phyloP scores from a whole-genome alignment of 1,140 invertebrate genomes.

The Helicorthomorpha holstii region DNA sequence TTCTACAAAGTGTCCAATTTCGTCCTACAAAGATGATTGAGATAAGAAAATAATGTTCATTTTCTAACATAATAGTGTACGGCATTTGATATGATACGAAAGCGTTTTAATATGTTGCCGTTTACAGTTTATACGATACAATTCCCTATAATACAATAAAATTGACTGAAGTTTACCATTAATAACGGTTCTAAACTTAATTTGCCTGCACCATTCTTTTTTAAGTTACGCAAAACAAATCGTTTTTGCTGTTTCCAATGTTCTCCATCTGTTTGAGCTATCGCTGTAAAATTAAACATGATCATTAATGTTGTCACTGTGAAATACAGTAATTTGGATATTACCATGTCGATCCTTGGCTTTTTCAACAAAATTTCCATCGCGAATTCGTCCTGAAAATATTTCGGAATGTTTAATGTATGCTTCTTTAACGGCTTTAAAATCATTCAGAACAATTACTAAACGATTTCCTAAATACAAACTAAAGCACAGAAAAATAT shows the following conservation, averaged over 20 bases:
- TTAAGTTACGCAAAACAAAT: not conserved
- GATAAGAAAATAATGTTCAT: too few relatives aligned
- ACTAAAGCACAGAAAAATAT: too few relatives aligned
- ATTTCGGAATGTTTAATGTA: not conserved
- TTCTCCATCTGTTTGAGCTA: not conserved
- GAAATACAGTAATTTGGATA: not conserved
- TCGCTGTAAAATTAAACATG: not conserved
- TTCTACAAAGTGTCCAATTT: not conserved
- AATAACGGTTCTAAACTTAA: not conserved
- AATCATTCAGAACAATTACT: conserved; percentile 41
- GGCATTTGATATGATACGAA: too few relatives aligned
- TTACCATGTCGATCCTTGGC: not conserved
- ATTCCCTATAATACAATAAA: too few relatives aligned
- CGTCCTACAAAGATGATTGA: not conserved
- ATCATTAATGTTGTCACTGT: not conserved
- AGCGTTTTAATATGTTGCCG: not conserved
- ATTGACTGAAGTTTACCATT: not conserved
- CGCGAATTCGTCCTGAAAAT: not conserved
- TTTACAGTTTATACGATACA: not conserved
- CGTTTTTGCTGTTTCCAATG: not conserved
- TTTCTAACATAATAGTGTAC: too few relatives aligned
- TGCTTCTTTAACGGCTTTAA: conserved; percentile 19
- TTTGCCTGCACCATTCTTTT: not conserved
- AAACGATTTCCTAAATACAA: conserved; percentile 47
- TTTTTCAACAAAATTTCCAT: not conserved